These are phyloP conservation scores for Campoplex capitator DNA, from an alignment of 2,888 invertebrate genomes.

Conservation along the genomic window DNA sequence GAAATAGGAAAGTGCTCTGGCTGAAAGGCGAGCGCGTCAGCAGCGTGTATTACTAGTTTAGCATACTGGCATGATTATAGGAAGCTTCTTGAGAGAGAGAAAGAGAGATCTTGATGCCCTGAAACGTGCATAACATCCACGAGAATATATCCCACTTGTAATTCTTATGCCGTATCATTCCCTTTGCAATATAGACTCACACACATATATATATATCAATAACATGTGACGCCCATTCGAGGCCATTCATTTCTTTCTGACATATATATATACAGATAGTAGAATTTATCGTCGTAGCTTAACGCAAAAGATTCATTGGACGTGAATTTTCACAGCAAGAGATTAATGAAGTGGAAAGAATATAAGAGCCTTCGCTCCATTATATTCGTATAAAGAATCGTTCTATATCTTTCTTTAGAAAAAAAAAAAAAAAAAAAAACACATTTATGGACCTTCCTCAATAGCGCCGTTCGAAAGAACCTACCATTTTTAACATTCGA, in stretches of 20 bases:
- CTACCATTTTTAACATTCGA: not conserved
- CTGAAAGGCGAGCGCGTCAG: slow-evolving; percentile 13
- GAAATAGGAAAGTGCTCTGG: slow-evolving; percentile 65
- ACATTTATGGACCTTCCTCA: slow-evolving; percentile 7
- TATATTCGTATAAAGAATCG: slow-evolving; percentile 40
- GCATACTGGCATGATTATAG: slow-evolving; percentile 60
- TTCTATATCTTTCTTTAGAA: not conserved
- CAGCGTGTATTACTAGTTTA: slow-evolving; percentile 30
- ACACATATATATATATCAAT: slow-evolving; percentile 5
- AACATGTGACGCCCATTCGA: slow-evolving; percentile 39
- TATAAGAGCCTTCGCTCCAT: slow-evolving; percentile 23
- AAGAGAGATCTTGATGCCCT: slow-evolving; percentile 47
- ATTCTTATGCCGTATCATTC: slow-evolving; percentile 27
- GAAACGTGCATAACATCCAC: slow-evolving; percentile 50
- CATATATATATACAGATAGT: slow-evolving; percentile 28
- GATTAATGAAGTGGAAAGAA: slow-evolving; percentile 64
- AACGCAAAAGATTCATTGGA: slow-evolving; percentile 41
- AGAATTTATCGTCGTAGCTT: slow-evolving; percentile 47
- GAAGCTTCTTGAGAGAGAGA: slow-evolving; percentile 60
- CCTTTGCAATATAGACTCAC: not conserved
- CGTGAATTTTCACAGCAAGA: slow-evolving; percentile 48
- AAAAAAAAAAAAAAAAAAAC: not conserved
- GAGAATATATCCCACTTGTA: slow-evolving; percentile 27
- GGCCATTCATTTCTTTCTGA: slow-evolving; percentile 45
- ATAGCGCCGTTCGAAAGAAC: not conserved